Evolutionary conservation across 2,797 vertebrate species (phyloP).

Genomic region (Periophthalmus magnuspinnatus): DNA sequence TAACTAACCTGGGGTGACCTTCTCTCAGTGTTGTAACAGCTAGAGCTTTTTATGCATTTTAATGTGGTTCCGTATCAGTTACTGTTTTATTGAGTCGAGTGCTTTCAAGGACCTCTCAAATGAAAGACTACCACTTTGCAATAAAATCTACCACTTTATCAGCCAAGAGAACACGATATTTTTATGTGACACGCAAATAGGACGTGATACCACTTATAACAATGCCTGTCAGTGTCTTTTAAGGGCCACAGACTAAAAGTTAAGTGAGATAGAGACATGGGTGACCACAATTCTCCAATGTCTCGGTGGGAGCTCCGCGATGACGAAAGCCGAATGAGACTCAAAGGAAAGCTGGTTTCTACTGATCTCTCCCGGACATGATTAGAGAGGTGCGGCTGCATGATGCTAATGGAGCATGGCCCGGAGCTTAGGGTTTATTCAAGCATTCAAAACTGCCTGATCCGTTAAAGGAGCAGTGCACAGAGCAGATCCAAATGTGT

Average conservation of each 20-base stretch:
- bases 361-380: conserved; percentile 31
- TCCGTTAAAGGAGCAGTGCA: background rate
- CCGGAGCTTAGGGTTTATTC: conserved; percentile 14
- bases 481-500: background rate
- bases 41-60: background rate
- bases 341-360: conserved; percentile 39
- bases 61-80: conserved; percentile 33
- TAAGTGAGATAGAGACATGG: conserved; percentile 46
- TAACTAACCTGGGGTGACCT: background rate
- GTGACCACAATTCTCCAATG: conserved; percentile 43
- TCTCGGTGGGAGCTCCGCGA: conserved; percentile 42
- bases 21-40: background rate
- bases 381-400: conserved; percentile 10
- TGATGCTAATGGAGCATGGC: conserved; percentile 15
- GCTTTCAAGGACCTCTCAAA: conserved; percentile 9
- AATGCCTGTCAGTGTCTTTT: conserved; percentile 47
- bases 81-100: conserved; percentile 24
- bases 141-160: conserved; percentile 7
- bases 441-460: background rate
- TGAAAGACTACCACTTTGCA: background rate
- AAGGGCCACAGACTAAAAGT: conserved; percentile 30
- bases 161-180: background rate
- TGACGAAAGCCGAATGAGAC: conserved; percentile 55
- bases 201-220: conserved; percentile 48
- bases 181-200: conserved; percentile 38